Conservation (phyloP, 2,113 vertebrate species). For the Myrmophylax atrothorax region DNA sequence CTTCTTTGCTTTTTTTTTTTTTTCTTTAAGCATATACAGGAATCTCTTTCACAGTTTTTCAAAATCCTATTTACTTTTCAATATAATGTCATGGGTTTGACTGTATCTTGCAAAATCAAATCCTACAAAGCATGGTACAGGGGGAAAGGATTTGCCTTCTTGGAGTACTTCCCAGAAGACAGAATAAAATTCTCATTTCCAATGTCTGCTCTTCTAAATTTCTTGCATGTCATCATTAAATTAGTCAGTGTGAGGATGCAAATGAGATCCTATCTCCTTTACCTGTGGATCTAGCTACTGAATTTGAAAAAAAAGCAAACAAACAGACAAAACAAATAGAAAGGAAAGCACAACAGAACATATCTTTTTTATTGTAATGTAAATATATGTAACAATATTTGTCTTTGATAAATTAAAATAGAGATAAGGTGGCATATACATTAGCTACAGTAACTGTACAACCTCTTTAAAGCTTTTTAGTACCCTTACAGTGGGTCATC, state of each 20-base stretch:
- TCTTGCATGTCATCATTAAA: background rate
- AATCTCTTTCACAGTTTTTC: background rate
- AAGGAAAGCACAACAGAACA: background rate
- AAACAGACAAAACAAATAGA: background rate
- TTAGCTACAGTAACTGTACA: background rate
- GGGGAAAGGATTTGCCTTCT: background rate
- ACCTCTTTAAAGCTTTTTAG: background rate
- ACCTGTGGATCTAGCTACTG: background rate
- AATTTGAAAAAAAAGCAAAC: background rate
- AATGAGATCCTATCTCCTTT: background rate
- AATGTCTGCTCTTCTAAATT: background rate
- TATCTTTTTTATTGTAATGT: background rate
- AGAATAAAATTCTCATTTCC: background rate
- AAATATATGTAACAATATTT: background rate
- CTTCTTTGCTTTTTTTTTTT: background rate
- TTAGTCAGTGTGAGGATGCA: background rate
- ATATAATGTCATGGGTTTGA: background rate
- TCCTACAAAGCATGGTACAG: background rate
- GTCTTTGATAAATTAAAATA: background rate
- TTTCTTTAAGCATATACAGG: background rate
- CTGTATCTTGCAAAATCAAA: background rate
- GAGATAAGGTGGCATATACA: background rate
- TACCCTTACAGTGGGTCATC: background rate
- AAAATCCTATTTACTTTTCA: constrained; percentile 8
- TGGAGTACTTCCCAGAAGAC: background rate